phyloP scores from a whole-genome alignment of 1,140 invertebrate species.

The Maconellicoccus hirsutus region DNA sequence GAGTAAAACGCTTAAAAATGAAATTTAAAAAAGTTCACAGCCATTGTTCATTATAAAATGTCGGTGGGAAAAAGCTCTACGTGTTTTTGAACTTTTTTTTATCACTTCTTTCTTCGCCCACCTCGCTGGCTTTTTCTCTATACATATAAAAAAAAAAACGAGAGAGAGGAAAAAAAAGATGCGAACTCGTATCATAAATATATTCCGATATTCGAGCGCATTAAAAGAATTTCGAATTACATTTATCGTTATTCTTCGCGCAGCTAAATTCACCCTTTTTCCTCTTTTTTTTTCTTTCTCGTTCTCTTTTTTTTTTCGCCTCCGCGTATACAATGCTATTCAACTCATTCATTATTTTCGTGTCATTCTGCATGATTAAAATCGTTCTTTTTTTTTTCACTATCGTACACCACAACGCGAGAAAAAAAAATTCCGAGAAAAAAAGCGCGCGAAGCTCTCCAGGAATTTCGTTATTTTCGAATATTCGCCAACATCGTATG shows the following conservation, averaged over 20 bases:
- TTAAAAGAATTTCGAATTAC: not conserved
- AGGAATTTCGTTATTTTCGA: too few species aligned
- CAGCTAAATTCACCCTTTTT: not conserved
- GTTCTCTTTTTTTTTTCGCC: too few species aligned
- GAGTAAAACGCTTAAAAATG: slow-evolving; percentile 5
- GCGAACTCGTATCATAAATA: not conserved
- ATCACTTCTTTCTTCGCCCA: too few species aligned
- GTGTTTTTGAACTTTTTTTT: not conserved
- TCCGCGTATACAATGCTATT: not conserved
- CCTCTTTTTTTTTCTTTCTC: too few species aligned
- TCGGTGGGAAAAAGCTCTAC: not conserved
- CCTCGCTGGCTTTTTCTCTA: not conserved
- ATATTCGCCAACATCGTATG: too few species aligned
- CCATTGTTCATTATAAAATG: slow-evolving; percentile 9
- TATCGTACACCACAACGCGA: too few species aligned
- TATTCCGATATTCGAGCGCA: not conserved
- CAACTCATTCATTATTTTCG: not conserved
- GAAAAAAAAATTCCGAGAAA: too few species aligned
- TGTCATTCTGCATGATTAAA: slow-evolving; percentile 5
- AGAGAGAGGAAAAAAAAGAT: not conserved
- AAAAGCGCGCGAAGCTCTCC: too few species aligned
- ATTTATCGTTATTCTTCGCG: not conserved
- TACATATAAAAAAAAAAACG: not conserved
- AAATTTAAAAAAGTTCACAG: not conserved
- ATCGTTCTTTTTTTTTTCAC: not conserved